Evolutionary conservation across 2,888 invertebrate species (phyloP).

Genomic region (Drosophila kuntzei): DNA sequence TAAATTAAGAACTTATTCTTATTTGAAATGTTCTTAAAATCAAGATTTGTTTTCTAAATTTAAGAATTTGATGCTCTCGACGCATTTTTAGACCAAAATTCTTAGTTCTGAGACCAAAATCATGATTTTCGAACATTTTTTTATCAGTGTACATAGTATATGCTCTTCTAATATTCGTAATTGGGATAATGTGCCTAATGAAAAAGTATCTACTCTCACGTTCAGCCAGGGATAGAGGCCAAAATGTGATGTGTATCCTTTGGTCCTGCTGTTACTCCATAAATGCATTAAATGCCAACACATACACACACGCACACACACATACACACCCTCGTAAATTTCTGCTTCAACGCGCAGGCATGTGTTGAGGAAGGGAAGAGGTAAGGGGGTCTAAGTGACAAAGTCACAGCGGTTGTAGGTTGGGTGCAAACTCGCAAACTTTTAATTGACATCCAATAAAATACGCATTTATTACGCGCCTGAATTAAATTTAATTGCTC

Average conservation of each 20-base stretch:
- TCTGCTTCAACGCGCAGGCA: slow-evolving; percentile 50
- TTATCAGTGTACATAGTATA: no score
- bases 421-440: slow-evolving; percentile 61
- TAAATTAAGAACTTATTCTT: no score
- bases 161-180: no score
- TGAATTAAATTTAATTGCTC: slow-evolving; percentile 76
- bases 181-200: slow-evolving; percentile 55
- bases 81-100: no score
- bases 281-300: slow-evolving; percentile 71
- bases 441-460: slow-evolving; percentile 80
- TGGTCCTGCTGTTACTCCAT: slow-evolving; percentile 31
- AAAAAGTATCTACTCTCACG: slow-evolving; percentile 36
- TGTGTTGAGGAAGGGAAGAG: neutral
- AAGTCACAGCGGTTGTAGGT: slow-evolving; percentile 12
- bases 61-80: no score
- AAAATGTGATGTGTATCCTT: slow-evolving; percentile 35
- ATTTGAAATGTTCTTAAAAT: no score
- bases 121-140: no score
- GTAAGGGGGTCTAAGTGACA: slow-evolving; percentile 1
- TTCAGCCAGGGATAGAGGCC: neutral
- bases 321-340: slow-evolving; percentile 16
- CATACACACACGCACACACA: slow-evolving; percentile 18
- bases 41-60: no score
- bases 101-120: no score
- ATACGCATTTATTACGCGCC: slow-evolving; percentile 72